A percentile compares a stretch with the other conserved stretches of the same genome.
Conservation (phyloP, 1,140 invertebrate genomes). For the Chymomyza costata region DNA sequence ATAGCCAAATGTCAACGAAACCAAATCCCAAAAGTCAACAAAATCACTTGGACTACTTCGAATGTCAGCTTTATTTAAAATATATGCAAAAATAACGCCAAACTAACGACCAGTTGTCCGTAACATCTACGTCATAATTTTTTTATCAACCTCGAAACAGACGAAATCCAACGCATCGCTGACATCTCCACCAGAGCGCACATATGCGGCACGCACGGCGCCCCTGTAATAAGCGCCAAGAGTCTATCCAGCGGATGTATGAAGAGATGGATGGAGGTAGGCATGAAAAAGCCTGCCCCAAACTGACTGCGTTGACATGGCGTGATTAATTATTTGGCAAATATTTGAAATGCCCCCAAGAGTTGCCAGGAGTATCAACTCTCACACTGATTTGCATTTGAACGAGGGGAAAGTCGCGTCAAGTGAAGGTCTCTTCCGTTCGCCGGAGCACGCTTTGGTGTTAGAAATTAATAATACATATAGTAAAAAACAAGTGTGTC, state of each 20-base stretch:
- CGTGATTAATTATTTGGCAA: constrained; percentile 68
- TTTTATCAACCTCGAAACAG: no score
- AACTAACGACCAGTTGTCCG: no score
- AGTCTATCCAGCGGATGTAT: constrained; percentile 24
- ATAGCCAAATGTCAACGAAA: no score
- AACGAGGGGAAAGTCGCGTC: no score
- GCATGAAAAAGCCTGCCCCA: neutral
- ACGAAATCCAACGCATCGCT: no score
- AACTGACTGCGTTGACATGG: constrained; percentile 33
- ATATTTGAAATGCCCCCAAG: constrained; percentile 49
- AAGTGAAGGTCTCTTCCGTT: no score
- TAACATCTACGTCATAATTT: no score
- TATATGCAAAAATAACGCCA: constrained; percentile 15
- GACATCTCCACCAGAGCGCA: no score
- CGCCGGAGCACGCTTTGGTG: no score
- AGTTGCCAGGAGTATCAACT: constrained; percentile 19
- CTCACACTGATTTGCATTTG: neutral
- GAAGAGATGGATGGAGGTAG: constrained; percentile 17
- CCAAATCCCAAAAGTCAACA: no score
- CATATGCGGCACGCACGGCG: neutral
- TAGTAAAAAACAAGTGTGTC: no score
- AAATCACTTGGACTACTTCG: constrained; percentile 45
- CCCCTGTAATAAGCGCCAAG: neutral
- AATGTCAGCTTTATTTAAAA: constrained; percentile 58
- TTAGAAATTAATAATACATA: no score